These are phyloP conservation scores for Pseudochromis fuscus DNA, from an alignment of 2,797 vertebrate genomes.

Conservation along the genomic window DNA sequence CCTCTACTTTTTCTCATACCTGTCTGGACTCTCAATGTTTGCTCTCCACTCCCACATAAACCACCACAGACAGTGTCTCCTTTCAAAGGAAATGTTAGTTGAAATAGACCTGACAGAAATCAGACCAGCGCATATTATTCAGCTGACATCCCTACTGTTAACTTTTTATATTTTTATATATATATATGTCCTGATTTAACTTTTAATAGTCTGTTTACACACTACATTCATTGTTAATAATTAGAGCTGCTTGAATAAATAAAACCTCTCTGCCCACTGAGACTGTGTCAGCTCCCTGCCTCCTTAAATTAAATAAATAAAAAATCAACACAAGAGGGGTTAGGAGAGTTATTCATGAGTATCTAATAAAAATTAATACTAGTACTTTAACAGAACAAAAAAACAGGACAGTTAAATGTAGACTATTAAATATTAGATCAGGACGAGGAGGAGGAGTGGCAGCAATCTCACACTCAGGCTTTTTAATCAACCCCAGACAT, in stretches of 20 bases:
- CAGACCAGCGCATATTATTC: conserved; percentile 25
- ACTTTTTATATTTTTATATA: conserved; percentile 40
- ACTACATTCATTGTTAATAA: conserved; percentile 34
- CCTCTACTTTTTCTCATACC: not conserved
- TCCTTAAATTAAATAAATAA: no score
- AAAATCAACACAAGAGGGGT: no score
- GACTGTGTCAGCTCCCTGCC: no score
- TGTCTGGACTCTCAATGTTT: not conserved
- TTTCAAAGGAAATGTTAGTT: conserved; percentile 7
- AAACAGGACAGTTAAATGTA: no score
- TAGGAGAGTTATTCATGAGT: no score
- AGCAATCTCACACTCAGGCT: no score
- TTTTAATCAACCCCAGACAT: no score
- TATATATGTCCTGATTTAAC: no score
- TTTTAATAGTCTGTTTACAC: conserved; percentile 28
- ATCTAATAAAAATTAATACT: no score
- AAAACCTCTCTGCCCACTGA: conserved; percentile 10
- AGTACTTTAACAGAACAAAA: no score
- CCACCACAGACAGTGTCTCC: conserved; percentile 5
- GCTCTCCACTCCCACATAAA: not conserved
- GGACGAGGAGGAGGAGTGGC: no score
- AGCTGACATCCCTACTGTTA: conserved; percentile 7
- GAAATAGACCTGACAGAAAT: conserved; percentile 20
- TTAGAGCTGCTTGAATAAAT: conserved; percentile 34
- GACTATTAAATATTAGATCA: no score